Evolutionary conservation across 2,797 vertebrate genomes (phyloP).

Genomic region (Anolis apletophallus): DNA sequence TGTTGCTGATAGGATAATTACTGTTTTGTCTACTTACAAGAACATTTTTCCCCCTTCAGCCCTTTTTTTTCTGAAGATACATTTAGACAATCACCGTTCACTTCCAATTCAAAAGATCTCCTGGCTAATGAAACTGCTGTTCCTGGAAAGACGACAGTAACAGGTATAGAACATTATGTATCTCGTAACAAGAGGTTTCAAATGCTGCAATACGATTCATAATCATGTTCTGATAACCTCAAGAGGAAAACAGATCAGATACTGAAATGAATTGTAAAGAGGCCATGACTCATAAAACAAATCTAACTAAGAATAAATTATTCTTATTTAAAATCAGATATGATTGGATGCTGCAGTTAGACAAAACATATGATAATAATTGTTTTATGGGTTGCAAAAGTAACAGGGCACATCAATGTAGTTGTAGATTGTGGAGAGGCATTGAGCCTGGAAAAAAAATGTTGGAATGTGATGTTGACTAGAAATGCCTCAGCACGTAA

Average conservation of each 20-base stretch:
- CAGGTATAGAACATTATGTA: slow-evolving; percentile 82
- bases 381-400: neutral
- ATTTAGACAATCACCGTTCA: slow-evolving; percentile 99
- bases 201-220: neutral
- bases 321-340: neutral
- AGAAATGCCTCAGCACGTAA: slow-evolving; percentile 1
- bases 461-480: neutral
- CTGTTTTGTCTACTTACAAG: slow-evolving; percentile 29
- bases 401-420: neutral
- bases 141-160: slow-evolving; percentile 84
- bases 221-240: neutral
- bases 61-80: slow-evolving; percentile 95
- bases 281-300: neutral
- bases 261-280: neutral
- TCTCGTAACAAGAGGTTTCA: slow-evolving; percentile 32
- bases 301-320: slow-evolving; percentile 7
- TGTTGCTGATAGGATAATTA: slow-evolving; percentile 13
- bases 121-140: slow-evolving; percentile 88
- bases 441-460: neutral
- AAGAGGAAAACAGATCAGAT: neutral
- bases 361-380: neutral
- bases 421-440: neutral
- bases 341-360: neutral
- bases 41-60: slow-evolving; percentile 77
- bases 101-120: slow-evolving; percentile 93